Conservation (phyloP, 2,888 invertebrate genomes). For the Parapristionchus giblindavisi region DNA sequence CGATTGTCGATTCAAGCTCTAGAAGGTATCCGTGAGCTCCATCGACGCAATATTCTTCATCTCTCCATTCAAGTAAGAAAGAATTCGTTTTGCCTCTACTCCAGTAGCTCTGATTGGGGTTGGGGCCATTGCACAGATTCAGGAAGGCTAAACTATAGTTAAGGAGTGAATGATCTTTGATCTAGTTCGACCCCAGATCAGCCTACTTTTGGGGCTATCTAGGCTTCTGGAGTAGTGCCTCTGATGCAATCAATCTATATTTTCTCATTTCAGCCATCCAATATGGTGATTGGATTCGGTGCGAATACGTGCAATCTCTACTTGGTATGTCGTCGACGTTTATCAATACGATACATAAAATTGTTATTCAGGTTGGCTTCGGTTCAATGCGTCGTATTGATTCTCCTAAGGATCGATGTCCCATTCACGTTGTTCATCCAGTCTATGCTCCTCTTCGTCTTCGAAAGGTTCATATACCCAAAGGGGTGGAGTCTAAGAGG, state of each 20-base stretch:
- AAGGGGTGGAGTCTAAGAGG: neutral
- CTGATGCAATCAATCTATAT: no score
- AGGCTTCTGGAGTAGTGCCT: no score
- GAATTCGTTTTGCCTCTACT: no score
- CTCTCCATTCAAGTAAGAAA: slow-evolving; percentile 26
- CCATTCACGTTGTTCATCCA: slow-evolving; percentile 3
- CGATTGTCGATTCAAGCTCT: slow-evolving; percentile 20
- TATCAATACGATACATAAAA: neutral
- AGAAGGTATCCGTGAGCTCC: neutral
- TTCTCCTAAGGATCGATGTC: neutral
- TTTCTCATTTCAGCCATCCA: slow-evolving; percentile 13
- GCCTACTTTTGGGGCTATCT: no score
- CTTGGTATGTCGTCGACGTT: neutral
- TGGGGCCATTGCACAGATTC: no score
- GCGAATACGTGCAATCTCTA: slow-evolving; percentile 26
- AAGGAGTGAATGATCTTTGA: slow-evolving; percentile 6
- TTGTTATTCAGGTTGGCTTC: slow-evolving; percentile 13
- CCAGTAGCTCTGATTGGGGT: no score
- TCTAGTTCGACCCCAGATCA: no score
- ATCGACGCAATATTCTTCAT: slow-evolving; percentile 12
- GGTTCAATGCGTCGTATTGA: neutral
- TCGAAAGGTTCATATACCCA: neutral
- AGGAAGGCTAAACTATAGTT: no score
- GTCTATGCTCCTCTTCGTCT: neutral
- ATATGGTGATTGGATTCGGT: slow-evolving; percentile 18